A percentile compares a stretch with the other conserved stretches of the same genome.
phyloP scores from a whole-genome alignment of 2,113 vertebrate species.

The Calyptommatus sinebrachiatus region DNA sequence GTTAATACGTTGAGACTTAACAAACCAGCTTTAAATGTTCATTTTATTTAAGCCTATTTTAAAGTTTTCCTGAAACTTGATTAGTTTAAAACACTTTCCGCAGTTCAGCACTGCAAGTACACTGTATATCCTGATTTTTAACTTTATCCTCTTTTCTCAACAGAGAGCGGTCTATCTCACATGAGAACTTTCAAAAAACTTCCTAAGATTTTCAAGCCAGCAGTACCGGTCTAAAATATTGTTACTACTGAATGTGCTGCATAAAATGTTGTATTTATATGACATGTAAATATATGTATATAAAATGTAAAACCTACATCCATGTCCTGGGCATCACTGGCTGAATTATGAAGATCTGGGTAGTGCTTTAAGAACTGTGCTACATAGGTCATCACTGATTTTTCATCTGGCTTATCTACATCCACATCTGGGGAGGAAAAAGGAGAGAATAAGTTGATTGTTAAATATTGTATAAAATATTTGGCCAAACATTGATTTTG shows the following conservation, averaged over 20 bases:
- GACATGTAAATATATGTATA: not conserved
- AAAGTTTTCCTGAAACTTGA: not conserved
- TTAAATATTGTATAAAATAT: not conserved
- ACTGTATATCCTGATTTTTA: not conserved
- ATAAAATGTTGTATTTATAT: not conserved
- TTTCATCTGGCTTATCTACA: constrained; percentile 98
- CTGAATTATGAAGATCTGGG: constrained; percentile 74
- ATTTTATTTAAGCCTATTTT: not conserved
- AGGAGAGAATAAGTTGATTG: not conserved
- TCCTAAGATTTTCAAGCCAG: constrained; percentile 17
- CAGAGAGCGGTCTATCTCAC: not conserved
- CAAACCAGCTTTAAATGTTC: not conserved
- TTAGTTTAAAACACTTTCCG: not conserved
- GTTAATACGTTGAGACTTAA: not conserved
- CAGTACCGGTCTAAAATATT: not conserved
- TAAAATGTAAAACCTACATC: constrained; percentile 73
- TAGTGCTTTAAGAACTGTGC: constrained; percentile 94
- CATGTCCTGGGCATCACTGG: constrained; percentile 69
- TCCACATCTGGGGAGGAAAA: constrained; percentile 84
- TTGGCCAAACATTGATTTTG: not conserved
- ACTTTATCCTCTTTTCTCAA: not conserved
- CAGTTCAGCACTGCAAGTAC: not conserved
- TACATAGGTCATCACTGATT: constrained; percentile 97
- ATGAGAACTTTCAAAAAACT: not conserved
- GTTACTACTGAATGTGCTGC: not conserved